These are phyloP conservation scores for Melipona beecheii DNA, from an alignment of 2,888 invertebrate species.

Conservation along the genomic window DNA sequence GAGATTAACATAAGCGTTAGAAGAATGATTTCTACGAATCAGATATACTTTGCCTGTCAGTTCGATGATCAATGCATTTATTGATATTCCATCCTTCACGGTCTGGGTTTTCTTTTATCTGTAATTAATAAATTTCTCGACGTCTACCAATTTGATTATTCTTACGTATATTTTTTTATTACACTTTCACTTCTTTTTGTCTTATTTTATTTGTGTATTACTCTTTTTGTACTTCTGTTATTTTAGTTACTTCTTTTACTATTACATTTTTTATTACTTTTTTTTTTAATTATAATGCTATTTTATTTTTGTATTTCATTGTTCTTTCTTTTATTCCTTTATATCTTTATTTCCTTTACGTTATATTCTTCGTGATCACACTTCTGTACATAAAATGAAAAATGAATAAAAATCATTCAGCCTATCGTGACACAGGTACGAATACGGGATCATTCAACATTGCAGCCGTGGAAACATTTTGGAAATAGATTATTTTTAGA, in stretches of 20 bases:
- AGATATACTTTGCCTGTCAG: background rate
- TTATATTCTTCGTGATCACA: background rate
- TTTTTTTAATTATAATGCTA: background rate
- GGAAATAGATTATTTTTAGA: conserved; percentile 42
- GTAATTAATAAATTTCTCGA: too few species aligned
- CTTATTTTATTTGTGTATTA: background rate
- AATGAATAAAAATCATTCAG: background rate
- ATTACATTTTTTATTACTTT: background rate
- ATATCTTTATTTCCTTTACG: background rate
- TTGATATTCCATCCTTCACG: background rate
- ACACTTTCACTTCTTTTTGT: too few species aligned
- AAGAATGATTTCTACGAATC: conserved; percentile 10
- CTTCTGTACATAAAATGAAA: background rate
- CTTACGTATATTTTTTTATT: background rate
- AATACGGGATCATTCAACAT: conserved; percentile 5
- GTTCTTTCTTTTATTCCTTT: background rate
- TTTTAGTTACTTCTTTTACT: background rate
- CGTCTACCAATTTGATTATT: background rate
- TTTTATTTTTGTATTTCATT: background rate
- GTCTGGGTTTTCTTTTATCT: background rate
- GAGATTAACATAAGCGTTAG: background rate
- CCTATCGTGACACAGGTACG: conserved; percentile 29
- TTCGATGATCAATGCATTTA: background rate
- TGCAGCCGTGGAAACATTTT: conserved; percentile 7
- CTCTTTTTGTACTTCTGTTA: background rate